A percentile compares a stretch with the other conserved stretches of the same genome.
These are phyloP conservation scores for Megaleporinus macrocephalus DNA, from an alignment of 2,113 vertebrate species.

Conservation along the genomic window DNA sequence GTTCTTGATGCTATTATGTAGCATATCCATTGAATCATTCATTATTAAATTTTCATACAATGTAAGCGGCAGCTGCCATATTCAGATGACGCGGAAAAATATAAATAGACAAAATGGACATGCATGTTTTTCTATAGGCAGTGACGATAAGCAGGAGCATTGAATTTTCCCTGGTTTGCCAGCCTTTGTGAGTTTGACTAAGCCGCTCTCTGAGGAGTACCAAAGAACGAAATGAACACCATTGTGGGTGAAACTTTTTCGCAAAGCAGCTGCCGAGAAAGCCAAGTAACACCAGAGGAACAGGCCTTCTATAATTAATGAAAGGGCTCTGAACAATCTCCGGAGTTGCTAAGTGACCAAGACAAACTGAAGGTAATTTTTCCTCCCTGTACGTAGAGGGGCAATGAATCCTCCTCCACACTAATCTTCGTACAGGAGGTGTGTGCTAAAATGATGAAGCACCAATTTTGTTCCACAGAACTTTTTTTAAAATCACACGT, in stretches of 20 bases:
- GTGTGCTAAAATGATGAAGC: slow-evolving; percentile 41
- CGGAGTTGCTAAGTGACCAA: slow-evolving; percentile 54
- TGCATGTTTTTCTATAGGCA: too few species aligned
- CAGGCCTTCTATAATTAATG: slow-evolving; percentile 61
- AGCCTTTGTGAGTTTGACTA: slow-evolving; percentile 22
- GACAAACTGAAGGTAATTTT: slow-evolving; percentile 42
- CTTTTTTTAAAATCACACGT: too few species aligned
- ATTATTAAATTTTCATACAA: too few species aligned
- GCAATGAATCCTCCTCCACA: slow-evolving; percentile 43
- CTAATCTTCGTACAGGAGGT: slow-evolving; percentile 31
- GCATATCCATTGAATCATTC: too few species aligned
- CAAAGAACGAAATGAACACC: slow-evolving; percentile 37
- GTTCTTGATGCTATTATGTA: too few species aligned
- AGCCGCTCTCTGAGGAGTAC: slow-evolving; percentile 23
- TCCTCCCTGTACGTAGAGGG: slow-evolving; percentile 10
- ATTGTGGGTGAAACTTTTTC: not conserved
- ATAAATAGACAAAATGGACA: too few species aligned
- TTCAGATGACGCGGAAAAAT: too few species aligned
- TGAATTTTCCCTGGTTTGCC: not conserved
- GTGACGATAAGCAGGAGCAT: not conserved
- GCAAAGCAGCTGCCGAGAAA: slow-evolving; percentile 38
- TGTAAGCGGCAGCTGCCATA: too few species aligned
- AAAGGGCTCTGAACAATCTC: slow-evolving; percentile 51
- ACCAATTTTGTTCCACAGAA: slow-evolving; percentile 12
- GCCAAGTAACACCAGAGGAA: slow-evolving; percentile 37